Base-by-base conservation (phyloP, 2,888 invertebrate genomes). In the Laothoe populi region DNA sequence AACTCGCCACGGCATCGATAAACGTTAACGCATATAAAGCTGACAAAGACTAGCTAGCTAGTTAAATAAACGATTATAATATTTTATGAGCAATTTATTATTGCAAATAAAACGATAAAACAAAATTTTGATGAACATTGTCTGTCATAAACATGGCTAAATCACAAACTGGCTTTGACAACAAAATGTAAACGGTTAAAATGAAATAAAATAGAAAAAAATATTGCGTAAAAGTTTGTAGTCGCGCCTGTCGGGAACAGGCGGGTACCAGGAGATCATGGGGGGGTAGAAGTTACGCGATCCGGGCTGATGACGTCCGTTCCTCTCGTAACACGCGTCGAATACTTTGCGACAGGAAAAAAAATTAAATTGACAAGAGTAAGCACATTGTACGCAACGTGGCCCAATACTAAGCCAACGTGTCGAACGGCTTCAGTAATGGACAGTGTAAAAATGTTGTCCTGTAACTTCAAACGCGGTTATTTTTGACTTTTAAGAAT, bases 241-340 rank as follows among this genome's bases (percentile, higher is more conserved):
- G 19, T 26, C 42, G 45, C 31, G 26, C 31, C 74, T 82, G 86
- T 84, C 84, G 70, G 71, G 60, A 71, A 72, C 86, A 85, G 74
- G 64, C 59, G 63, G 63, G 64, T 79, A 86, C 82, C 72, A 83
- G 84, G 82, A 66, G 63, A 69, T 63, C 71, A 86, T 75, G 65
- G 75, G 59, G 60, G 64, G 58, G 64, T 60, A 62, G 63, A 59
- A 44, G 69, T 67, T 71, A 70, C 42, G 31, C 1, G 31, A 8
- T 31, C 31, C 8, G 53, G 31, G 42, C 35, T 35, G n/a, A 35
- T 53, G 48, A 57, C 60, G 60, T 60, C 49, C 59, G 59, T 49
- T 23, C 31, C 58, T 61, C 48, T 40, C 48, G 35, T 35, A 53
- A 35, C 46, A 38, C 59, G 38, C 24, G 38, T 67, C 61, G 63